Conservation (phyloP, 2,888 invertebrate genomes). For the Netelia virgata region DNA sequence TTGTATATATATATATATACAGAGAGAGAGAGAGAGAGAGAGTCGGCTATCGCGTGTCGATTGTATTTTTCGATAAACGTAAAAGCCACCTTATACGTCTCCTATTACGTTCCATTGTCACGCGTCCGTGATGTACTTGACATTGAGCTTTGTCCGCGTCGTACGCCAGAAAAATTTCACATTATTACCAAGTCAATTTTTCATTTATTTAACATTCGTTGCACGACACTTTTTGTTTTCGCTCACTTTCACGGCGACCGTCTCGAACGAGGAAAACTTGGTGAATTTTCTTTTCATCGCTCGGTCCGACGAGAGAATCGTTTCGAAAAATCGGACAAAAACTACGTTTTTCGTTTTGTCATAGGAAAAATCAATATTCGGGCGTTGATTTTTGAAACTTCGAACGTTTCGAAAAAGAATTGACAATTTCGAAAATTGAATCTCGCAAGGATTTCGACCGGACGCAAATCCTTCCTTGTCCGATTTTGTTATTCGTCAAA, state of each 20-base stretch:
- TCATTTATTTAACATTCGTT: not conserved
- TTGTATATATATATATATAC: not conserved
- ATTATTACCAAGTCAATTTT: not conserved
- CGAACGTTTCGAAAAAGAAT: no score
- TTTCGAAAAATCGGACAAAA: no score
- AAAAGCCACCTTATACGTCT: constrained; percentile 38
- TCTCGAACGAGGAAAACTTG: not conserved
- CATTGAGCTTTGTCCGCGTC: constrained; percentile 1
- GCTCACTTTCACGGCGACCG: not conserved
- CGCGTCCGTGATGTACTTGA: constrained; percentile 46
- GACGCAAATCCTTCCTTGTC: no score
- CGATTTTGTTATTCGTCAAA: no score
- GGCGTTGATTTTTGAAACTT: no score
- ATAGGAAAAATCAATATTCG: no score
- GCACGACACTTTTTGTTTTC: not conserved
- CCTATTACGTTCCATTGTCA: constrained; percentile 40
- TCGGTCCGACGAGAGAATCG: no score
- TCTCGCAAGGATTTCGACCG: no score
- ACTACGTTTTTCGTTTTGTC: no score
- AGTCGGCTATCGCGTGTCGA: constrained; percentile 54
- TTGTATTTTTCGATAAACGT: constrained; percentile 56
- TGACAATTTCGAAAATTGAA: no score
- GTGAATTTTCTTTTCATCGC: no score
- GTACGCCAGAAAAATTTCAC: constrained; percentile 5
- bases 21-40: not conserved